Evolutionary conservation across 2,888 invertebrate genomes (phyloP), one percentile per base, ranked within the genome.

Genomic region (Atethmia centrago): DNA sequence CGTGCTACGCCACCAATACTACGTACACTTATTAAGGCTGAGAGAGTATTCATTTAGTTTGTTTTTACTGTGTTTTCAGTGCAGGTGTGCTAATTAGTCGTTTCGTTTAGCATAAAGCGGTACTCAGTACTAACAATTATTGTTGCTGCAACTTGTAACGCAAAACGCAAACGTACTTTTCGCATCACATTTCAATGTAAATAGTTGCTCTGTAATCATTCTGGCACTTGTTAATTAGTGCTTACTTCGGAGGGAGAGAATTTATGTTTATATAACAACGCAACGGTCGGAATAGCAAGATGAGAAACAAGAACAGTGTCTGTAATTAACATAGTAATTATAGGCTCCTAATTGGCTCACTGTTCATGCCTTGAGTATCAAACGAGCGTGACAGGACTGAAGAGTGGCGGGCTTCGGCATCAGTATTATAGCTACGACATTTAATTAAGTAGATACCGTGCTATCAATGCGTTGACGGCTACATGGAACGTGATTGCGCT

Each of bases 321-420:
- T 94, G 94, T 94, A 95, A 95, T 95, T 95, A 95, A 95, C 95
- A 94, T 94, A 91, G 94, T 94, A 95, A 95, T 95, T 95, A 95
- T 94, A 95, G 95, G 92, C 94, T 93, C 94, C 93, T 95, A 95
- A 95, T 95, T 95, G 95, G 93, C 93, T 93, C 92, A 92, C 92
- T 92, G 94, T 94, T 94, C 94, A 93, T 94, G 95, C 91, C 93
- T 94, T 92, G 93, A 94, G 94, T 94, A 93, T 93, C 94, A 94
- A 94, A 93, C 92, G 92, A 88, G 90, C 92, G 92, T 94, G 94
- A 93, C 92, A 90, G 90, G 91, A 90, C 92, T 92, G 80, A 84
- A 90, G 87, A 89, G 90, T 86, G 86, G 76, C 83, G 79, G 81
- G 79, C 83, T 78, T 83, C 74, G 73, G 71, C 79, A 78, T 67